These are phyloP conservation scores for Pelecanoides urinatrix DNA, from an alignment of 2,113 vertebrate species.

Conservation along the genomic window DNA sequence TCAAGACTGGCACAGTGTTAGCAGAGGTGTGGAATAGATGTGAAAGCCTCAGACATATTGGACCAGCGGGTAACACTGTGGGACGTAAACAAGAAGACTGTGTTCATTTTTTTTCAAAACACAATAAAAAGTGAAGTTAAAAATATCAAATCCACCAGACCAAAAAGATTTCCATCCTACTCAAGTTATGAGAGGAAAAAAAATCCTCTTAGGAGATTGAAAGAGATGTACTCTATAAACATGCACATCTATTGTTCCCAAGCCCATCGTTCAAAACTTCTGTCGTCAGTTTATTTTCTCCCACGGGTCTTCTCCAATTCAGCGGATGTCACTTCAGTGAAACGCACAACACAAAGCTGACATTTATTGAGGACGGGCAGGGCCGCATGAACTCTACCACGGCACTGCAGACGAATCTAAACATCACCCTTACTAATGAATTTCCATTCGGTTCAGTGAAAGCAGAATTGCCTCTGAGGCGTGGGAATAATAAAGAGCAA, in stretches of 20 bases:
- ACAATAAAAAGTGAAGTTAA: background rate
- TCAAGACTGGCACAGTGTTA: background rate
- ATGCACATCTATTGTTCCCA: background rate
- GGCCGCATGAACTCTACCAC: background rate
- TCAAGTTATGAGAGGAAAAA: background rate
- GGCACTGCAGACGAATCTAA: background rate
- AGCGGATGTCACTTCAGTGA: background rate
- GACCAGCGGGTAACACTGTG: background rate
- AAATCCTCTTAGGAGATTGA: background rate
- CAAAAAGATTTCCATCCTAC: background rate
- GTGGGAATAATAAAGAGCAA: background rate
- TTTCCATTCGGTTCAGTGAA: background rate
- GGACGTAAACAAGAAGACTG: accelerated
- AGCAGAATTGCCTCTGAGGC: background rate
- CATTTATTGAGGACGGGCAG: background rate
- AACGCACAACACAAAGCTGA: background rate
- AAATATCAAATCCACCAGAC: background rate
- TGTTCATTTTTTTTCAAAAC: background rate
- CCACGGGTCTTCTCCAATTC: background rate
- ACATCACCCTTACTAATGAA: background rate
- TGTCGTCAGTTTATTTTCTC: background rate
- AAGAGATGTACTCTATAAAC: background rate
- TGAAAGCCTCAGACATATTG: background rate
- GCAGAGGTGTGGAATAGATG: background rate
- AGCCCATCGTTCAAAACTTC: background rate